Conservation (phyloP, 2,888 invertebrate genomes). For the Tridacna crocea region DNA sequence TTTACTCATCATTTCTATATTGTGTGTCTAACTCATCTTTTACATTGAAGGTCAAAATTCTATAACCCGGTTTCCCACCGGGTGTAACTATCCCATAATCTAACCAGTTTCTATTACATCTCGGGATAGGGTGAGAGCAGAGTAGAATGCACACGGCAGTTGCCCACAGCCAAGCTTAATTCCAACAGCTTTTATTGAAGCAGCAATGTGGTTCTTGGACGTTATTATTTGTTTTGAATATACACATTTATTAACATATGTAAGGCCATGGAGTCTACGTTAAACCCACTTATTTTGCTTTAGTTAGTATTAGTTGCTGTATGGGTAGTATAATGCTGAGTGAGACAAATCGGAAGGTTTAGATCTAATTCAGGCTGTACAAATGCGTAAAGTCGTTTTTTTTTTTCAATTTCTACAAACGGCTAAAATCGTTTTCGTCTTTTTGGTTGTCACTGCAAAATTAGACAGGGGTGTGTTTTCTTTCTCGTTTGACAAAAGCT, state of each 20-base stretch:
- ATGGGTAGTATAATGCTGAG: too few relatives aligned
- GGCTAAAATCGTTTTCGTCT: too few relatives aligned
- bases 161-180: slow-evolving; percentile 23
- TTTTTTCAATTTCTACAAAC: too few relatives aligned
- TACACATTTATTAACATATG: background rate
- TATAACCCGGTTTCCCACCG: slow-evolving; percentile 28
- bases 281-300: too few relatives aligned
- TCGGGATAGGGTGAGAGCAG: slow-evolving; percentile 66
- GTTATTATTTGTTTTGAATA: background rate
- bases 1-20: background rate
- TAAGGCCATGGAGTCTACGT: too few relatives aligned
- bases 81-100: slow-evolving; percentile 45
- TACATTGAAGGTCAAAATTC: slow-evolving; percentile 18
- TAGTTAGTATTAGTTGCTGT: too few relatives aligned
- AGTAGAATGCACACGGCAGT: slow-evolving; percentile 64
- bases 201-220: background rate
- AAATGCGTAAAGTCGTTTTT: too few relatives aligned
- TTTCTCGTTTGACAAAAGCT: too few relatives aligned
- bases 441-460: too few relatives aligned
- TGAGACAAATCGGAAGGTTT: too few relatives aligned
- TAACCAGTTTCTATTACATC: background rate
- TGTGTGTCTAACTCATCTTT: background rate
- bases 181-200: slow-evolving; percentile 12
- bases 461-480: too few relatives aligned
- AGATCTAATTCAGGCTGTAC: too few relatives aligned